These are phyloP conservation scores for Drosophila borealis DNA, from an alignment of 2,888 invertebrate genomes.

Conservation along the genomic window DNA sequence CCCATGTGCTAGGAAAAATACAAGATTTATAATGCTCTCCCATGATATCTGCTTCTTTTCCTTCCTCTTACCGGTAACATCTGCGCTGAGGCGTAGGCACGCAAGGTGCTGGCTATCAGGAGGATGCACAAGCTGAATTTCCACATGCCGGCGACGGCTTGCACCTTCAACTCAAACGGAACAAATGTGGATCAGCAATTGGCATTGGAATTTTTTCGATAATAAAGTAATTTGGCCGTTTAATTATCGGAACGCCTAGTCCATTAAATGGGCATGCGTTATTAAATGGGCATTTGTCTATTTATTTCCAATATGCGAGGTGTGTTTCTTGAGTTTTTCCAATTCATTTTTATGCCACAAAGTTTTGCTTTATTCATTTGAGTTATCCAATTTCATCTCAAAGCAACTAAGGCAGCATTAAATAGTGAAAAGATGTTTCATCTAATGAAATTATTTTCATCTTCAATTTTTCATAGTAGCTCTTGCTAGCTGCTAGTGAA, in stretches of 20 bases:
- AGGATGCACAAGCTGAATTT: slow-evolving; percentile 31
- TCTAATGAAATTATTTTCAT: too few relatives aligned
- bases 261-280: slow-evolving; percentile 44
- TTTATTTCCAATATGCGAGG: slow-evolving; percentile 26
- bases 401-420: too few relatives aligned
- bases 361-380: too few relatives aligned
- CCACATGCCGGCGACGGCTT: slow-evolving; percentile 23
- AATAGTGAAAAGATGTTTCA: too few relatives aligned
- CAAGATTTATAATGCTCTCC: not conserved
- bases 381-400: too few relatives aligned
- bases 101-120: slow-evolving; percentile 18
- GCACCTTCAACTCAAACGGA: slow-evolving; percentile 25
- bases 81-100: slow-evolving; percentile 20
- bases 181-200: slow-evolving; percentile 20
- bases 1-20: slow-evolving; percentile 29
- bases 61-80: slow-evolving; percentile 39
- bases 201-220: slow-evolving; percentile 54
- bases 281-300: slow-evolving; percentile 17
- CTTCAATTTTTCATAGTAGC: too few relatives aligned
- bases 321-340: slow-evolving; percentile 7
- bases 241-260: slow-evolving; percentile 54
- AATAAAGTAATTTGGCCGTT: slow-evolving; percentile 46
- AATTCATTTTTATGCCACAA: too few relatives aligned
- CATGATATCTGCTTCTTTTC: not conserved
- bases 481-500: too few relatives aligned